phyloP scores from a whole-genome alignment of 2,113 vertebrate genomes.

The Sceloporus undulatus region DNA sequence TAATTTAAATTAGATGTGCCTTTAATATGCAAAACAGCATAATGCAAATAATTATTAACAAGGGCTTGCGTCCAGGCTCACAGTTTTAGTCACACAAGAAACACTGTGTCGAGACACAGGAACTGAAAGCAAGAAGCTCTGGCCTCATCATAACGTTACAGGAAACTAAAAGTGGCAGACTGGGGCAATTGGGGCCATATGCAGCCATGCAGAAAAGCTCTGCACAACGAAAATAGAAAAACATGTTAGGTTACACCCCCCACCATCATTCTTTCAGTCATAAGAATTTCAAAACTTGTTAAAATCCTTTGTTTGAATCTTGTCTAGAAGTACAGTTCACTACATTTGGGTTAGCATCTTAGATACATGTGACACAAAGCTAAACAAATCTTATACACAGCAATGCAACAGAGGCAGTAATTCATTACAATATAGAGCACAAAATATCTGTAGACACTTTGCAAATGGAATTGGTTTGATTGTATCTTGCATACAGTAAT shows the following conservation, averaged over 20 bases:
- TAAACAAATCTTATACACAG: slow-evolving; percentile 49
- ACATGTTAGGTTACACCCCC: background rate
- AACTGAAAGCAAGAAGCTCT: background rate
- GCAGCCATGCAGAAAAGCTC: background rate
- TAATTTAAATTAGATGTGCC: too few relatives aligned
- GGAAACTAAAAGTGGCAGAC: slow-evolving; percentile 33
- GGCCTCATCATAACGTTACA: background rate
- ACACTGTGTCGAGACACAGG: too few relatives aligned
- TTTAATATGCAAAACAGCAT: too few relatives aligned
- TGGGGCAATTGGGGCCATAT: slow-evolving; percentile 12
- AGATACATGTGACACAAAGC: slow-evolving; percentile 47
- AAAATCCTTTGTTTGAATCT: background rate
- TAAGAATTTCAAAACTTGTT: background rate
- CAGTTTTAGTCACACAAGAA: too few relatives aligned
- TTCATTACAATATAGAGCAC: background rate
- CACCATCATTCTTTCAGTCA: background rate
- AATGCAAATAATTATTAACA: too few relatives aligned
- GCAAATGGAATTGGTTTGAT: background rate
- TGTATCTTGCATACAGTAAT: background rate
- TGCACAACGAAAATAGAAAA: slow-evolving; percentile 24
- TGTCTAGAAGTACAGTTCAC: background rate
- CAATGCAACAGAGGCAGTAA: background rate
- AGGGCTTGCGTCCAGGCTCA: too few relatives aligned
- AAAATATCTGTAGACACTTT: background rate
- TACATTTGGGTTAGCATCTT: slow-evolving; percentile 51